Evolutionary conservation across 2,888 invertebrate species (phyloP).

Genomic region (Xiphydria camelus): DNA sequence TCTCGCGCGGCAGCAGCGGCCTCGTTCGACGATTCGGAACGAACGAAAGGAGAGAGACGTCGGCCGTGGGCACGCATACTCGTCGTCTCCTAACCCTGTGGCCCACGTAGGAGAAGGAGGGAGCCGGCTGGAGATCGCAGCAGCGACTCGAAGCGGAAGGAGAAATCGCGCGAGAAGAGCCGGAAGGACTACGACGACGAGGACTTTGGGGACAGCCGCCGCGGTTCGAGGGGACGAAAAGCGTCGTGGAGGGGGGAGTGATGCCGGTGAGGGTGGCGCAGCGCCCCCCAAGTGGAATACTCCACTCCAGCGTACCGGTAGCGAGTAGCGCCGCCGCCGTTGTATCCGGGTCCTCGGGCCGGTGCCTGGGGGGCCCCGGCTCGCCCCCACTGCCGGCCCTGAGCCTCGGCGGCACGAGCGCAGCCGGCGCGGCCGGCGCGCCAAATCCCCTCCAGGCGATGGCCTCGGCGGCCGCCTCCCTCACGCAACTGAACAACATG

Average conservation of each 20-base stretch:
- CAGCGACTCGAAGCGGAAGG: slow-evolving; percentile 6
- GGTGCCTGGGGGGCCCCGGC: slow-evolving; percentile 62
- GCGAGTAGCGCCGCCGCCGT: slow-evolving; percentile 68
- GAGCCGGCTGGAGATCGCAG: too few relatives aligned
- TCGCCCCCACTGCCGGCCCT: slow-evolving; percentile 50
- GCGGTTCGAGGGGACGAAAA: slow-evolving; percentile 45
- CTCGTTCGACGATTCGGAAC: too few relatives aligned
- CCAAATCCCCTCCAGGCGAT: slow-evolving; percentile 54
- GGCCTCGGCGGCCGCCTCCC: slow-evolving; percentile 53
- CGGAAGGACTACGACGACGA: not conserved
- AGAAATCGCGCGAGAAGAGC: not conserved
- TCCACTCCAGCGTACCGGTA: slow-evolving; percentile 67
- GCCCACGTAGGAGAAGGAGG: not conserved
- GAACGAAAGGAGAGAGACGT: too few relatives aligned
- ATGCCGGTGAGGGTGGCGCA: slow-evolving; percentile 62
- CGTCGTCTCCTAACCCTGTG: too few relatives aligned
- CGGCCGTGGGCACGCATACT: too few relatives aligned
- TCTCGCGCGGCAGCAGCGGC: too few relatives aligned
- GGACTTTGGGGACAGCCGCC: slow-evolving; percentile 30
- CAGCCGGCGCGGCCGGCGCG: slow-evolving; percentile 23
- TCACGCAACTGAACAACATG: slow-evolving; percentile 56
- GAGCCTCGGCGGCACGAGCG: slow-evolving; percentile 21
- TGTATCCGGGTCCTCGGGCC: slow-evolving; percentile 62
- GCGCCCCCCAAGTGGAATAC: slow-evolving; percentile 68
- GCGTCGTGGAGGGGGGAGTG: slow-evolving; percentile 58